These are phyloP conservation scores for Nineta flava DNA, from an alignment of 2,888 invertebrate species.

Conservation along the genomic window DNA sequence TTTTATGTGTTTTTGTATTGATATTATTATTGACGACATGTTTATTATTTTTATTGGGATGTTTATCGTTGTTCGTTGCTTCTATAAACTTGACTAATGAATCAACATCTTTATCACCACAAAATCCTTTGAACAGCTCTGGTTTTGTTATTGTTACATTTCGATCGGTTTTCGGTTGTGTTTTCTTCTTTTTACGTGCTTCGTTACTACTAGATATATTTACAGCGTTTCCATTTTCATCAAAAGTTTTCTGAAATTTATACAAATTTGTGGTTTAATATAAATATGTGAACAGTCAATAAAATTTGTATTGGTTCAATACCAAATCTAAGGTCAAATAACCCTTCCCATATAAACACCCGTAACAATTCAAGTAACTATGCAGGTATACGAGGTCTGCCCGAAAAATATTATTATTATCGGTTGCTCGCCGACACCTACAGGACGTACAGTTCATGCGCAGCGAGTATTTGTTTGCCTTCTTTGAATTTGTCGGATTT, in stretches of 20 bases:
- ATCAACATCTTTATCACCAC: conserved; percentile 62
- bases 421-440: no score
- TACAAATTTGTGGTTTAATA: no score
- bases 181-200: conserved; percentile 40
- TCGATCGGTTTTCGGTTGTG: conserved; percentile 32
- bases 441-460: no score
- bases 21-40: conserved; percentile 18
- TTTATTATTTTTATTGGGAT: conserved; percentile 23
- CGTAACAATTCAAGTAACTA: no score
- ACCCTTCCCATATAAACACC: no score
- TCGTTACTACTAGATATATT: conserved; percentile 28
- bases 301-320: no score
- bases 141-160: conserved; percentile 27
- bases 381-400: no score
- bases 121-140: conserved; percentile 47
- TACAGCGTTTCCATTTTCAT: conserved; percentile 69
- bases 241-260: conserved; percentile 45
- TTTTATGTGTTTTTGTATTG: conserved; percentile 10
- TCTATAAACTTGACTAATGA: conserved; percentile 65
- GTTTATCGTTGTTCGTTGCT: conserved; percentile 20
- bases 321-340: no score
- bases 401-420: no score
- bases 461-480: no score
- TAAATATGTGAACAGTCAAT: conserved; percentile 10
- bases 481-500: no score